A percentile compares a stretch with the other conserved stretches of the same genome.
Conservation (phyloP, 2,797 vertebrate genomes). For the Pantherophis alleghaniensis region DNA sequence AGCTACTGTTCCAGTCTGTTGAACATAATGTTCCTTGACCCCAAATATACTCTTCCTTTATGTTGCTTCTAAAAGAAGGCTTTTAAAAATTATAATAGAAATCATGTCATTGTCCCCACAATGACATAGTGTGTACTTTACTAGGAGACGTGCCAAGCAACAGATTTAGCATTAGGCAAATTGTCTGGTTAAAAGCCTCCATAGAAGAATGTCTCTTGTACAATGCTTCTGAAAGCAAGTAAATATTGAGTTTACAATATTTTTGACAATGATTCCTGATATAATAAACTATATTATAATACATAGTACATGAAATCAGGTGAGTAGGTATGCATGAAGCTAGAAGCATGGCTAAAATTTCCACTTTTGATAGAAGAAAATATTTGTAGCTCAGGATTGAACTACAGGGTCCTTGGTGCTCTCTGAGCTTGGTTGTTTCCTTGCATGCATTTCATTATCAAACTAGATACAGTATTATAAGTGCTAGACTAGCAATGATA, state of each 20-base stretch:
- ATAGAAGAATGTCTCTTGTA: not conserved
- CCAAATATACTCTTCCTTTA: not conserved
- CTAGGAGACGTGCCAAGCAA: slow-evolving; percentile 14
- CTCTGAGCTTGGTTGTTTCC: not conserved
- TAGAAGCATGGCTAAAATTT: not conserved
- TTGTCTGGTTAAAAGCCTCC: not conserved
- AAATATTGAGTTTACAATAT: not conserved
- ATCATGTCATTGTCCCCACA: not conserved
- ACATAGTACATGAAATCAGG: not conserved
- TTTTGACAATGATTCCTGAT: not conserved
- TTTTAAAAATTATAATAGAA: not conserved
- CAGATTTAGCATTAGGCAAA: not conserved
- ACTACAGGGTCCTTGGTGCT: not conserved
- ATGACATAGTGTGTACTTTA: not conserved
- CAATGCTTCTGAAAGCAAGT: not conserved
- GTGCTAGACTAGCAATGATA: not conserved
- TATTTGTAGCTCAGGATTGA: not conserved
- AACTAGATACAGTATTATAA: not conserved
- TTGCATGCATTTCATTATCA: not conserved
- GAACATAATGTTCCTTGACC: slow-evolving; percentile 13
- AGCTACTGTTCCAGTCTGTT: not conserved
- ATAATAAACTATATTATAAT: not conserved
- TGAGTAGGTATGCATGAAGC: not conserved
- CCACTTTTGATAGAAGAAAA: not conserved
- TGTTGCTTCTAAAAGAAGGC: not conserved